Base-by-base conservation (phyloP, 2,888 invertebrate genomes). In the Loripinus fragilis region DNA sequence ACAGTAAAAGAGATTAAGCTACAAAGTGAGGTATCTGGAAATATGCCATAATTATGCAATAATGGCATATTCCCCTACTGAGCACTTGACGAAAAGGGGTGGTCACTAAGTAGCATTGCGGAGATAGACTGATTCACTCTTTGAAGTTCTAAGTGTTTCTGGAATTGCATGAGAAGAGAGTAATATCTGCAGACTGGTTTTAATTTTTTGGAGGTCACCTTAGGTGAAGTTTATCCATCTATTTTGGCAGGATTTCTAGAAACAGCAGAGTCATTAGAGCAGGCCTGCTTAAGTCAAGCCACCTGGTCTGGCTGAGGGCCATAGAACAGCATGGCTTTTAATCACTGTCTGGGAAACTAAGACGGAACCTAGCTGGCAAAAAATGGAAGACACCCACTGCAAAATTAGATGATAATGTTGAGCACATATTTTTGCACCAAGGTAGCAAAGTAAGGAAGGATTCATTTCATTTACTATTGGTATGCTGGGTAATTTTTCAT, bases 31-130 rank as follows among this genome's bases (percentile, higher is more conserved):
- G 30, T 23, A 33, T 38, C 69, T 78, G 78, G 74, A 70, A 70
- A 65, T 52, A 70, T 77, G 74, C 76, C 76, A 76, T 73, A 76
- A 73, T 80, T 80, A 73, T 66, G 76, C 64, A 80, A 80, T 80
- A 80, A 76, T 73, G 73, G 65, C n/a, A n/a, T 45, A 30, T 69
- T 35, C 50, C 23, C 70, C 71, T 76, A 75, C 74, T 65, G 52
- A 41, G 45, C 77, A 64, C 80, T 81, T 72, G 55, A 81, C 60
- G 60, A 74, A 74, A 77, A 71, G 66, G 77, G 77, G 71, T 77
- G 80, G 80, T 81, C 80, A 81, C 80, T 81, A 77, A 71, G 71
- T 74, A 72, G 38, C 74, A 77, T 52, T 77, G 69, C 70, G 73
- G 41, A 74, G 76, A 80, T 55, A 50, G 50, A 45, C 71, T 80